phyloP scores from a whole-genome alignment of 2,113 vertebrate genomes.

The Sturnus vulgaris region DNA sequence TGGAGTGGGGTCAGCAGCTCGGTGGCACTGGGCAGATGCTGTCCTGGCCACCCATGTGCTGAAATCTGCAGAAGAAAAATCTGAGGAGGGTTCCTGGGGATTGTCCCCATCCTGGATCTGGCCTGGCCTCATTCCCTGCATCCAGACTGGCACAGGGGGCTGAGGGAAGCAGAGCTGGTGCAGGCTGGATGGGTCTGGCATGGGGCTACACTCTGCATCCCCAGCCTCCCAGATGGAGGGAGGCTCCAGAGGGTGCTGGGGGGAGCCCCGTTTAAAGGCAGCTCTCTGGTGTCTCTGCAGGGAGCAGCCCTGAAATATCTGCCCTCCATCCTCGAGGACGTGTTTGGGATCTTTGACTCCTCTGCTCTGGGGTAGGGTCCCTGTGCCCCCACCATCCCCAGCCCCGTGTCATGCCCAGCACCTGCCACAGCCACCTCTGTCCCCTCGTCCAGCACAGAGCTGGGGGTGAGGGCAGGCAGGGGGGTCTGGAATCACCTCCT shows the following conservation, averaged over 20 bases:
- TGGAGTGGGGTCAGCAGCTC: background rate
- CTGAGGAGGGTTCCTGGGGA: background rate
- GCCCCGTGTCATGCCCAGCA: rapidly evolving
- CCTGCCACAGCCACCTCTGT: background rate
- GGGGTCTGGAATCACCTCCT: background rate
- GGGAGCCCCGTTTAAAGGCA: background rate
- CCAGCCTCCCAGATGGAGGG: rapidly evolving
- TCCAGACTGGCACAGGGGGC: rapidly evolving
- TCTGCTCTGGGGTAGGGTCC: slow-evolving; percentile 21
- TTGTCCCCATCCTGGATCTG: background rate
- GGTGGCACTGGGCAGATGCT: rapidly evolving
- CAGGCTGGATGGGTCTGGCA: background rate
- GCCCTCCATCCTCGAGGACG: slow-evolving; percentile 38
- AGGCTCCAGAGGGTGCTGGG: background rate
- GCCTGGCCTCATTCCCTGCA: background rate
- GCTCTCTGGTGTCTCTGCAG: background rate
- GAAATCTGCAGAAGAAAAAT: background rate
- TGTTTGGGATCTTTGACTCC: slow-evolving; percentile 33
- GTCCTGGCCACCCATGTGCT: rapidly evolving
- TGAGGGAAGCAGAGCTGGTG: background rate
- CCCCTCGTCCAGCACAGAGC: rapidly evolving
- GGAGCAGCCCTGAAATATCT: slow-evolving; percentile 59
- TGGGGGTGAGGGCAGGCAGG: rapidly evolving
- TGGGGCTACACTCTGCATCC: background rate
- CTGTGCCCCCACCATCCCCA: rapidly evolving